Evolutionary conservation across 37 sponge, comb jelly and placozoan species (phyloP).

Genomic region (Dysidea cf. avara): DNA sequence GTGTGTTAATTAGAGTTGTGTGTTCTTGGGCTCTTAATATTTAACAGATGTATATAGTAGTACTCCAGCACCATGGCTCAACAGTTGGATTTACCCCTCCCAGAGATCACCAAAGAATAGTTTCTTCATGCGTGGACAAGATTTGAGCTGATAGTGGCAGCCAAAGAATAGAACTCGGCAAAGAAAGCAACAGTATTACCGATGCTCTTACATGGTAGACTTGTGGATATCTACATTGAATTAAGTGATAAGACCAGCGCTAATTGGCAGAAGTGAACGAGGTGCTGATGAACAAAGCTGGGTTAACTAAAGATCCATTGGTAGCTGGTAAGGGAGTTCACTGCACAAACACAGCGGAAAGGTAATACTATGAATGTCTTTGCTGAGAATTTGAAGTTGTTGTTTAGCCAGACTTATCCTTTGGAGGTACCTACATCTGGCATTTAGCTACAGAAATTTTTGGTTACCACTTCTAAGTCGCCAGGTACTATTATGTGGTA

Average conservation of each 20-base stretch:
- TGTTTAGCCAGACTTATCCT: slow-evolving; percentile 31
- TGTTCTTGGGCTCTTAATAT: too few species aligned
- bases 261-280: slow-evolving; percentile 4
- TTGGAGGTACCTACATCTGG: slow-evolving; percentile 7
- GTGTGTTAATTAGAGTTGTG: too few species aligned
- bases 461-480: slow-evolving; percentile 18
- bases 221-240: too few species aligned
- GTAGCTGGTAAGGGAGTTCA: neutral
- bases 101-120: slow-evolving; percentile 29
- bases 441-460: slow-evolving; percentile 24
- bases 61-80: too few species aligned
- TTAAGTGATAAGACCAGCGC: slow-evolving; percentile 14
- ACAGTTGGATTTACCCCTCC: too few species aligned
- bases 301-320: slow-evolving; percentile 18
- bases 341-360: neutral
- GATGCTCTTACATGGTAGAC: too few species aligned
- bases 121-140: slow-evolving; percentile 24
- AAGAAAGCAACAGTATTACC: slow-evolving; percentile 29
- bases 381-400: slow-evolving; percentile 3
- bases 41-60: too few species aligned
- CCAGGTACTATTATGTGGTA: too few species aligned
- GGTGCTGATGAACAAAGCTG: slow-evolving; percentile 1
- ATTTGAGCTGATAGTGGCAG: slow-evolving; percentile 35
- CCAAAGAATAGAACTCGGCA: slow-evolving; percentile 36
- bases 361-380: slow-evolving; percentile 19